Conservation (phyloP, 2,888 invertebrate species). For the Acleris literana region DNA sequence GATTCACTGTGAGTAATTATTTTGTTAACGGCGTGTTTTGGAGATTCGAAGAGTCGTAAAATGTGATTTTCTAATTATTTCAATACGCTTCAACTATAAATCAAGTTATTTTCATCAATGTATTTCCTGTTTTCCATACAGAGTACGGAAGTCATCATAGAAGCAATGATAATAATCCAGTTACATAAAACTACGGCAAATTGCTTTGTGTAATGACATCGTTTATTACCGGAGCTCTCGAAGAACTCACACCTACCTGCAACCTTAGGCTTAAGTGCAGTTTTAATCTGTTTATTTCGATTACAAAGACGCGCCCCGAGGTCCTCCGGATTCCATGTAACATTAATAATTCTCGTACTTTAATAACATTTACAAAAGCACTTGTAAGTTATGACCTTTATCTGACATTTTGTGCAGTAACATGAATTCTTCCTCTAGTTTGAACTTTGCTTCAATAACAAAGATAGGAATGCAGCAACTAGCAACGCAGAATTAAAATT, state of each 20-base stretch:
- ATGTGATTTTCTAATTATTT: too few species aligned
- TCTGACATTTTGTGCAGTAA: slow-evolving; percentile 66
- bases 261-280: slow-evolving; percentile 33
- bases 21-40: too few species aligned
- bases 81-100: background rate
- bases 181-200: slow-evolving; percentile 30
- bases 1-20: too few species aligned
- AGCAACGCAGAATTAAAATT: slow-evolving; percentile 50
- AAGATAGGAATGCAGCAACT: slow-evolving; percentile 63
- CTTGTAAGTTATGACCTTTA: slow-evolving; percentile 63
- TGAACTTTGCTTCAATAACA: slow-evolving; percentile 57
- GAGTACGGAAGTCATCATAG: slow-evolving; percentile 24
- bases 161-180: slow-evolving; percentile 13
- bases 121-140: slow-evolving; percentile 6
- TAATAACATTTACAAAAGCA: slow-evolving; percentile 41
- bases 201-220: slow-evolving; percentile 33
- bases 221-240: slow-evolving; percentile 23
- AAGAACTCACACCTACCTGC: slow-evolving; percentile 28
- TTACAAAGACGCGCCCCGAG: slow-evolving; percentile 57
- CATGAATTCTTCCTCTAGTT: slow-evolving; percentile 63
- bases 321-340: slow-evolving; percentile 45
- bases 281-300: slow-evolving; percentile 52
- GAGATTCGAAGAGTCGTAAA: too few species aligned
- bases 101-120: background rate
- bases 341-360: slow-evolving; percentile 35